Evolutionary conservation across 2,113 vertebrate genomes (phyloP).

Genomic region (Poeciliopsis retropinna): DNA sequence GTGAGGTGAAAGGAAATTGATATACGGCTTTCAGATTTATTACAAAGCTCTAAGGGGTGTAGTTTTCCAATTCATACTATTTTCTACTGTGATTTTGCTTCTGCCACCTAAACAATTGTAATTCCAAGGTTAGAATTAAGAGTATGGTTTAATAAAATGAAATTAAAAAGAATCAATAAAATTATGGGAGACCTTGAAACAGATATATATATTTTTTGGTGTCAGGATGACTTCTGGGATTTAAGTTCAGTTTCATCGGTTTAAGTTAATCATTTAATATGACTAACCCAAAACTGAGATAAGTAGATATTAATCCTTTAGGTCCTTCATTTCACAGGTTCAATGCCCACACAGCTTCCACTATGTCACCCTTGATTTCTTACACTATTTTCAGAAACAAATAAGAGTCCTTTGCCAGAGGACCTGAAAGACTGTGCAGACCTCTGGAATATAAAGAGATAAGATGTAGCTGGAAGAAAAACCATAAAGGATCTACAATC

Average conservation of each 20-base stretch:
- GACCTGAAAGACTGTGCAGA: background rate
- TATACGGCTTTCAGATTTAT: background rate
- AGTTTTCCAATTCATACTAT: too few relatives aligned
- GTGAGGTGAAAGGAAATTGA: background rate
- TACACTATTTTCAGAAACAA: background rate
- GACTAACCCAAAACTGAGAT: background rate
- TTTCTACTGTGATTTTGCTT: too few relatives aligned
- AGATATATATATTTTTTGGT: too few relatives aligned
- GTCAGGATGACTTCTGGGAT: background rate
- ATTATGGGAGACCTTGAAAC: background rate
- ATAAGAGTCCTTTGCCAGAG: background rate
- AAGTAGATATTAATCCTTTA: background rate
- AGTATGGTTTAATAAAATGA: background rate
- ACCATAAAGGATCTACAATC: background rate
- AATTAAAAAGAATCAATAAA: background rate
- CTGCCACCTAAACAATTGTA: background rate
- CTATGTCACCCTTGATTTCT: background rate
- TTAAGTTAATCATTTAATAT: background rate
- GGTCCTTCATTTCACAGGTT: background rate
- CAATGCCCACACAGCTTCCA: background rate
- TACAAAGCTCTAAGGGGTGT: background rate
- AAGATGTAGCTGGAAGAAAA: background rate
- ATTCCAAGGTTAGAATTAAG: background rate
- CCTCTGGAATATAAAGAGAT: background rate
- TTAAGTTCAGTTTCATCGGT: background rate